A percentile compares a stretch with the other conserved stretches of the same genome.
Evolutionary conservation across 2,113 vertebrate species (phyloP).

Genomic region (Formicarius rufipectus): DNA sequence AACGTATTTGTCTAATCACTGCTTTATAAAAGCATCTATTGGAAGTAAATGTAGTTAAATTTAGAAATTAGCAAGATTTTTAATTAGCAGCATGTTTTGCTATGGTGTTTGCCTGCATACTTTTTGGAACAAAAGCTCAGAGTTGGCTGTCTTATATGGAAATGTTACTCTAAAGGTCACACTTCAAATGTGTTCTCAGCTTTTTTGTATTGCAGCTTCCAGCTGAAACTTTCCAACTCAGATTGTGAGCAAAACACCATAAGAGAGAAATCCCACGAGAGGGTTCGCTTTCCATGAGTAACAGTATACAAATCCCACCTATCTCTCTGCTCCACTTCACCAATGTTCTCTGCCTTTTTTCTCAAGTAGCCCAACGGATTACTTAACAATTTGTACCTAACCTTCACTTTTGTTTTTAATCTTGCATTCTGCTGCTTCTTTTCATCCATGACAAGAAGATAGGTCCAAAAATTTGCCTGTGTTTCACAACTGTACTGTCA

Average conservation of each 20-base stretch:
- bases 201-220: background rate
- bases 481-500: background rate
- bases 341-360: background rate
- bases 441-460: background rate
- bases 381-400: background rate
- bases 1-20: background rate
- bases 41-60: background rate
- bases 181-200: background rate
- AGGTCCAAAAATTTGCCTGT: background rate
- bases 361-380: fast-evolving
- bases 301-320: background rate
- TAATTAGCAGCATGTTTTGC: background rate
- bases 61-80: background rate
- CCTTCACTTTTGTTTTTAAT: background rate
- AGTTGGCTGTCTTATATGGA: background rate
- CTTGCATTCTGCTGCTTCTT: background rate
- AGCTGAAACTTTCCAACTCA: background rate
- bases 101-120: background rate
- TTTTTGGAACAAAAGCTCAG: background rate
- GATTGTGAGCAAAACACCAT: background rate
- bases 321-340: background rate
- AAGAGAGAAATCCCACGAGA: fast-evolving
- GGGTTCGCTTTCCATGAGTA: background rate
- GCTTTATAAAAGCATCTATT: background rate
- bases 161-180: background rate